Evolutionary conservation across 2,113 vertebrate genomes (phyloP).

Genomic region (Mormyrus iriodes): DNA sequence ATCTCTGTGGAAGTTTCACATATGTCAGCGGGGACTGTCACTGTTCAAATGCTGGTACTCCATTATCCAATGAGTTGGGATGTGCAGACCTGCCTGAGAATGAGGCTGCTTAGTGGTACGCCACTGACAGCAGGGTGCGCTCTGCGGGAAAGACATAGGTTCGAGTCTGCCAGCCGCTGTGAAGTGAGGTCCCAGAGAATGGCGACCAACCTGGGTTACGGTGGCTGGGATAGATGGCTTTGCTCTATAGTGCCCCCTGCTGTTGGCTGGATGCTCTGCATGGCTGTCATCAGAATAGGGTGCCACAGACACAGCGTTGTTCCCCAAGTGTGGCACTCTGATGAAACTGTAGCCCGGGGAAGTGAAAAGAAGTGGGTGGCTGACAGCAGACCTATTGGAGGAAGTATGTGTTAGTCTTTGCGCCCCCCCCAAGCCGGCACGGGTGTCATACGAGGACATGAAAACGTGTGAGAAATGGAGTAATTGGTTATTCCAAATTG

Average conservation of each 20-base stretch:
- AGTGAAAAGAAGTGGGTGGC: not conserved
- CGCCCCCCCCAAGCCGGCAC: not conserved
- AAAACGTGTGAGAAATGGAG: not conserved
- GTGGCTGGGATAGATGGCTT: not conserved
- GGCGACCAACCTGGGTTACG: not conserved
- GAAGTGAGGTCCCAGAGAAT: not conserved
- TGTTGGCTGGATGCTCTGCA: not conserved
- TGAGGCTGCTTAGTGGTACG: not conserved
- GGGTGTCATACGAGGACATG: not conserved
- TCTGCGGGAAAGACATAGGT: not conserved
- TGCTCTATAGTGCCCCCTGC: not conserved
- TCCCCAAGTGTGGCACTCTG: not conserved
- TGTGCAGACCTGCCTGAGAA: not conserved
- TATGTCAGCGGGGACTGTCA: not conserved
- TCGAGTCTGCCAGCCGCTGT: not conserved
- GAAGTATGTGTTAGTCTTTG: not conserved
- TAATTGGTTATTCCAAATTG: slow-evolving; percentile 1
- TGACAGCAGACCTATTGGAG: not conserved
- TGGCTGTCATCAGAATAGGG: not conserved
- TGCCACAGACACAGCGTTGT: not conserved
- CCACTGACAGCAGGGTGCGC: not conserved
- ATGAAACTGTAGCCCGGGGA: not conserved
- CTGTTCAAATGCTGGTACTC: not conserved
- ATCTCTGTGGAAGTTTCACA: not conserved
- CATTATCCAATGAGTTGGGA: not conserved